Conservation (phyloP, 2,797 vertebrate genomes). For the Staurois parvus region DNA sequence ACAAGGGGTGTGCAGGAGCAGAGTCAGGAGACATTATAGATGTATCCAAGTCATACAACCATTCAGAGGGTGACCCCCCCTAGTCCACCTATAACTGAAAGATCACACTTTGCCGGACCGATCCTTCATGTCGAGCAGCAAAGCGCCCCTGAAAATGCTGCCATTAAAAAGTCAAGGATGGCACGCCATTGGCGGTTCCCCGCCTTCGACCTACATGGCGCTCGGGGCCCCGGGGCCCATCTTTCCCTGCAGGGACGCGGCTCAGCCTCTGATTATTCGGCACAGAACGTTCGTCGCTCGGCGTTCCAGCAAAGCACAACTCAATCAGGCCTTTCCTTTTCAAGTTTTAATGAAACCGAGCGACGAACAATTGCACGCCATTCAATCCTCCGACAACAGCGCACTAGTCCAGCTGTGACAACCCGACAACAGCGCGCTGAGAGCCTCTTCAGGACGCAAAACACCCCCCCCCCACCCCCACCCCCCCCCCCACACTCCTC, state of each 20-base stretch:
- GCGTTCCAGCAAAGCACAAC: constrained; percentile 9
- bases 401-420: constrained; percentile 57
- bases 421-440: constrained; percentile 25
- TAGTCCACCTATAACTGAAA: too few relatives aligned
- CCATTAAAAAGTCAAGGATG: too few relatives aligned
- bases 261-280: constrained; percentile 1
- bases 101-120: too few relatives aligned
- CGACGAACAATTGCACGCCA: constrained; percentile 42
- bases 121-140: too few relatives aligned
- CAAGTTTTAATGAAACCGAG: constrained; percentile 53
- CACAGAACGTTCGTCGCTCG: not conserved
- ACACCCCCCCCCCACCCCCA: not conserved
- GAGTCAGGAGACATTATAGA: too few relatives aligned
- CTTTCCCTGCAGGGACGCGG: not conserved
- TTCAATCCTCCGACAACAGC: constrained; percentile 47
- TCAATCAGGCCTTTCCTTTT: constrained; percentile 43
- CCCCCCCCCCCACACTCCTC: not conserved
- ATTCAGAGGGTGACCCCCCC: too few relatives aligned
- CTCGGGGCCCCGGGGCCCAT: not conserved
- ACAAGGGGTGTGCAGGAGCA: too few relatives aligned
- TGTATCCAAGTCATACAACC: too few relatives aligned
- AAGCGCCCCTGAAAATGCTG: too few relatives aligned
- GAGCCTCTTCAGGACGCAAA: constrained; percentile 49
- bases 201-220: not conserved
- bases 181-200: too few relatives aligned